Evolutionary conservation across 1,140 invertebrate genomes (phyloP), one percentile per base, ranked within the genome.

Genomic region (Triops cancriformis): DNA sequence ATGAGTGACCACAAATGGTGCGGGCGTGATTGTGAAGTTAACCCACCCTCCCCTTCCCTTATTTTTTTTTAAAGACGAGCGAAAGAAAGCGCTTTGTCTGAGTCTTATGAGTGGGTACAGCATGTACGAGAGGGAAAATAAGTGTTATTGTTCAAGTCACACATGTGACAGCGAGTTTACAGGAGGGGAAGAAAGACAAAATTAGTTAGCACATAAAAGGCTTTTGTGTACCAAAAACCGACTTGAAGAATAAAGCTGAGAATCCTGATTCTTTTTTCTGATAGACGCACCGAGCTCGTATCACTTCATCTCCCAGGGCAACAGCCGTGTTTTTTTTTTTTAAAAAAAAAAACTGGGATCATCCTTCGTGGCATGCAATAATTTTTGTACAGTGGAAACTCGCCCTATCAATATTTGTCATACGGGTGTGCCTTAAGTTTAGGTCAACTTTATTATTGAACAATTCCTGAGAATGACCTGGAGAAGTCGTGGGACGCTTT

Each of bases 151-250:
- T 64, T 64, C n/a, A 18, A 64, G n/a, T 64, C 51, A 64, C 51
- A 64, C n/a, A 64, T 64, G 51, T 64, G 51, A n/a, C 18, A 64
- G 51, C 6, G 51, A 64, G 51, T 14, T 64, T 64, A 9, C 51
- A 18, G 23, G 18, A 14, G 51, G n/a, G 51, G 23, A 14, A 64
- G 51, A 64, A 4, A 64, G 31, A 37, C 2, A 64, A 64, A 64
- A 64, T 64, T 64, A 64, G 51, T 64, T 64, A 64, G 51, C n/a
- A 64, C 14, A 64, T n/a, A 64, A 64, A 64, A 23, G 23, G 51
- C 51, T 64, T 64, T 64, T 64, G 51, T 64, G 51, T 64, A 64
- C 51, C 51, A 64, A 64, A 37, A 64, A 64, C 51, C 51, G 51
- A 64, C 51, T 64, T 0, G 18, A 64, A 23, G 23, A 64, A 64